These are phyloP conservation scores for Caenorhabditis drosophilae DNA, from an alignment of 2,888 invertebrate genomes.

Conservation along the genomic window DNA sequence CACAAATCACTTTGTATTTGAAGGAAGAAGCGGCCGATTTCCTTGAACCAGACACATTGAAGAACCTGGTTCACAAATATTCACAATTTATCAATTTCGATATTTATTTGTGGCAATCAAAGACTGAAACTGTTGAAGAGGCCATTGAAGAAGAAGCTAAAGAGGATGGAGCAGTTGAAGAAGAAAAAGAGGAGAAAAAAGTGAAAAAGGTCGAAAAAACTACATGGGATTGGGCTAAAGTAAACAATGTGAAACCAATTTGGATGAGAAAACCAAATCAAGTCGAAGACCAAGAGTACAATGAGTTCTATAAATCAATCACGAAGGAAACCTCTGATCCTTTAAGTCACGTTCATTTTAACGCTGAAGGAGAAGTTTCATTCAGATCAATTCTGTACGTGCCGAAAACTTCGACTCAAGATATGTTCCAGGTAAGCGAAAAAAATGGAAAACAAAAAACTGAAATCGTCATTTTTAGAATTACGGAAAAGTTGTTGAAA, in stretches of 20 bases:
- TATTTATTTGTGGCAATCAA: conserved; percentile 83
- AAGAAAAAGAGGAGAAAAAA: conserved; percentile 63
- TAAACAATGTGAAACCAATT: conserved; percentile 96
- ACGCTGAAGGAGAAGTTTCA: conserved; percentile 98
- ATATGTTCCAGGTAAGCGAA: conserved; percentile 81
- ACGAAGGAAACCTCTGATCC: conserved; percentile 73
- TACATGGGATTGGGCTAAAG: conserved; percentile 94
- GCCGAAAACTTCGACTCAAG: conserved; percentile 86
- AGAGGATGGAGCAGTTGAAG: conserved; percentile 65
- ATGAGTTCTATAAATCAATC: conserved; percentile 90
- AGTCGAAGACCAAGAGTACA: conserved; percentile 78
- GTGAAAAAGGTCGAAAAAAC: conserved; percentile 81
- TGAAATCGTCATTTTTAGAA: conserved; percentile 30
- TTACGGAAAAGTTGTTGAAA: conserved; percentile 60
- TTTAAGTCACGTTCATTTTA: conserved; percentile 78
- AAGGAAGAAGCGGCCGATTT: conserved; percentile 97
- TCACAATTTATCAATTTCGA: conserved; percentile 99
- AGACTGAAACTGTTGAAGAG: conserved; percentile 71
- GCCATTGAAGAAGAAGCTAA: conserved; percentile 75
- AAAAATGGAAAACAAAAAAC: background rate
- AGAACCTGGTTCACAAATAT: conserved; percentile 91
- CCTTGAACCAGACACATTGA: conserved; percentile 88
- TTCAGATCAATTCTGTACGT: conserved; percentile 95
- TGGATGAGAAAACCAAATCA: conserved; percentile 85
- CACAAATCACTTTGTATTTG: conserved; percentile 80